These are phyloP conservation scores for Saturnia pavonia DNA, from an alignment of 2,888 invertebrate species.

Conservation along the genomic window DNA sequence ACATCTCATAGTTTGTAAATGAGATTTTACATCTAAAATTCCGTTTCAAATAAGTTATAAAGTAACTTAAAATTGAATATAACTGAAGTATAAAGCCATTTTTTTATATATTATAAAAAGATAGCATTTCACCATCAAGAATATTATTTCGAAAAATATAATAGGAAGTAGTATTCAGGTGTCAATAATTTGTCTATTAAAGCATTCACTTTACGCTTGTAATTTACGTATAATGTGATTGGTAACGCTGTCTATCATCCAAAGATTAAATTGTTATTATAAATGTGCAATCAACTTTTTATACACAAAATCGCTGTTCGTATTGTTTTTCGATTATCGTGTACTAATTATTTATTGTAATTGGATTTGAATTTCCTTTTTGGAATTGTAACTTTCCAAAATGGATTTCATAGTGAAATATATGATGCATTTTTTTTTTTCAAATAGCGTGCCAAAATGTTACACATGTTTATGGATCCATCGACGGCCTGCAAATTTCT, in stretches of 20 bases:
- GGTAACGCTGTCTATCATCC: conserved; percentile 10
- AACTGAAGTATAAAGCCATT: too few species aligned
- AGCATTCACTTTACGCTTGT: conserved; percentile 15
- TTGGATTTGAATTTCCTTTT: not conserved
- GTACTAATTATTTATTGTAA: not conserved
- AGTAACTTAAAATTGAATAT: too few species aligned
- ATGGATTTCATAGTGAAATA: not conserved
- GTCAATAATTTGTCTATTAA: conserved; percentile 13
- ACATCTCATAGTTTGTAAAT: too few species aligned
- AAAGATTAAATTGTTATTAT: conserved; percentile 13
- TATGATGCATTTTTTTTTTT: too few species aligned
- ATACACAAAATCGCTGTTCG: not conserved
- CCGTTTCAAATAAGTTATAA: too few species aligned
- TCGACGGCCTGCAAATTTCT: too few species aligned
- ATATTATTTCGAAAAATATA: conserved; percentile 6
- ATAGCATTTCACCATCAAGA: not conserved
- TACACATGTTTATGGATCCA: too few species aligned
- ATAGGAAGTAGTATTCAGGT: not conserved
- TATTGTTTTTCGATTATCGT: not conserved
- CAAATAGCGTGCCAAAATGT: too few species aligned
- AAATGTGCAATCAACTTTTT: conserved; percentile 16
- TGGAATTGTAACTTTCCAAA: not conserved
- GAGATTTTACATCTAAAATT: too few species aligned
- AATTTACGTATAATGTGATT: conserved; percentile 11
- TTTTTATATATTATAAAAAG: too few species aligned